Percentiles rank a stretch among this genome's conserved stretches.
These are phyloP conservation scores for Amyelois transitella DNA, from an alignment of 1,140 invertebrate genomes.

Conservation along the genomic window DNA sequence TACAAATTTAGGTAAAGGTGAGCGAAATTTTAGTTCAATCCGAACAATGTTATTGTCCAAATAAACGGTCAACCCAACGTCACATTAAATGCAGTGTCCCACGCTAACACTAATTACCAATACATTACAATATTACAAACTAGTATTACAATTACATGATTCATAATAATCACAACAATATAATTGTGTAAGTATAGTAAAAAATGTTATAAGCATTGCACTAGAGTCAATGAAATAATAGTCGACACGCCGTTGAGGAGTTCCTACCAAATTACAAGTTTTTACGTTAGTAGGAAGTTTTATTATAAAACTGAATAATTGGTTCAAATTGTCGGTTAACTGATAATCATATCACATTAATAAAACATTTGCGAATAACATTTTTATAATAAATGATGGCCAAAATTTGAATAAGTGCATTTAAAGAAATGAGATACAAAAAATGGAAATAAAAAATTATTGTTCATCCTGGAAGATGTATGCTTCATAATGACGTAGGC, in stretches of 20 bases:
- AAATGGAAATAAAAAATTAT: too few species aligned
- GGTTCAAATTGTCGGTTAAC: too few species aligned
- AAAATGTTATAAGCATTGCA: slow-evolving; percentile 11
- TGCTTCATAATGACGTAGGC: too few species aligned
- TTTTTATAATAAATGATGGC: too few species aligned
- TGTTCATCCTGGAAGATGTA: too few species aligned
- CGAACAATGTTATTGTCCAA: slow-evolving; percentile 18
- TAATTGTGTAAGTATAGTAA: slow-evolving; percentile 21
- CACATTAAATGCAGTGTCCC: slow-evolving; percentile 59
- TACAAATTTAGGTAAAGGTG: not conserved
- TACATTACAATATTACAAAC: slow-evolving; percentile 46
- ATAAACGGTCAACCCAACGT: slow-evolving; percentile 31
- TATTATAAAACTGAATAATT: not conserved
- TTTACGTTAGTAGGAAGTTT: not conserved
- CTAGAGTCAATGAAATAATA: not conserved
- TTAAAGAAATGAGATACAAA: too few species aligned
- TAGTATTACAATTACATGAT: slow-evolving; percentile 45
- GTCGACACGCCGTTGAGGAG: not conserved
- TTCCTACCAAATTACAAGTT: not conserved
- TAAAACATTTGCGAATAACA: too few species aligned
- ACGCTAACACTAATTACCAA: slow-evolving; percentile 43
- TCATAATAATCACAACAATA: slow-evolving; percentile 50
- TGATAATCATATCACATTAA: too few species aligned
- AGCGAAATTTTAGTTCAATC: not conserved
- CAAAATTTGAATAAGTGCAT: too few species aligned